Base-by-base conservation (phyloP, 2,888 invertebrate species). In the Euphydryas editha region DNA sequence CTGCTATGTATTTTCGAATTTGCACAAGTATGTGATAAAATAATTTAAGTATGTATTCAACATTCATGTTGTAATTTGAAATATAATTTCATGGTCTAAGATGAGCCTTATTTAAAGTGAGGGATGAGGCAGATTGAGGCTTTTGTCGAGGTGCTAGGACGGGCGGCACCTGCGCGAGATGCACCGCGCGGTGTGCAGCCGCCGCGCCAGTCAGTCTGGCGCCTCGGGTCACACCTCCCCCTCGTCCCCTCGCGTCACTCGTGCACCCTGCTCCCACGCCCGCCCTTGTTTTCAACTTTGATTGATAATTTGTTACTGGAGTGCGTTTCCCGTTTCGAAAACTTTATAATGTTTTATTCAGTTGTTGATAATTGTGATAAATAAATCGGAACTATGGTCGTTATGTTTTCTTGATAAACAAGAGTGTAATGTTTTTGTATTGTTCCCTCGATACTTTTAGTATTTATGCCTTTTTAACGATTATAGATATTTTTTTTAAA, bases 271-370 rank as follows among this genome's bases (percentile, higher is more conserved):
- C 82, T 76, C 83, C 81, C 84, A 83, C 86, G 80, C 86, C 76
- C 83, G 80, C 83, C 84, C 85, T 90, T 91, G 90, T 92, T 92
- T 91, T 91, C 87, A 90, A 90, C 90, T 91, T 88, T 91, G 91
- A 92, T 91, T 90, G 88, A 92, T 91, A 91, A 91, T 92, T 90
- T 90, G 87, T 90, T 92, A 90, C 88, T 86, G 83, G 82, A 89
- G 82, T 87, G 86, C 83, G 88, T 87, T 84, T 83, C 80, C 78
- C 78, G 77, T 81, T 86, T 82, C 81, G 78, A 73, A 76, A 76
- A 75, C 70, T 75, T 74, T 69, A 75, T 69, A 67, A 69, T 70
- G 67, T 72, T 62, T 70, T 71, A 69, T 69, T 67, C 69, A 65
- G 65, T 67, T 67, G 65, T 62, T 65, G 60, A 60, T 65, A 67